Conservation (phyloP, 1,140 invertebrate species). For the Harlomillsia oculata region DNA sequence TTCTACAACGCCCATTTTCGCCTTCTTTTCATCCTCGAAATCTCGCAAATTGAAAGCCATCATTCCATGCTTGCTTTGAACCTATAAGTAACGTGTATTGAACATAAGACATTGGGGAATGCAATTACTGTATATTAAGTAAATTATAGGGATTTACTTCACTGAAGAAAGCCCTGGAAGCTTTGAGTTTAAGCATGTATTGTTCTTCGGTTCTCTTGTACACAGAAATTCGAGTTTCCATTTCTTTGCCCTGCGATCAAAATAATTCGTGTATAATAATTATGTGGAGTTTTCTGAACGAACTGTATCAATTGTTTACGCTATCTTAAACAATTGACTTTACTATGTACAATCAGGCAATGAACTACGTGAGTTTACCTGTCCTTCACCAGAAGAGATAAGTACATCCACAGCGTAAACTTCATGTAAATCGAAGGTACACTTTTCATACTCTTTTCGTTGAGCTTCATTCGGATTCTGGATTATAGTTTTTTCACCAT, state of each 20-base stretch:
- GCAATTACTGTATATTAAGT: neutral
- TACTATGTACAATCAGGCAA: no score
- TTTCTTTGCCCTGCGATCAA: conserved; percentile 62
- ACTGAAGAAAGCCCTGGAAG: conserved; percentile 87
- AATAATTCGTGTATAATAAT: no score
- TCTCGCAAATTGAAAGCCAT: conserved; percentile 86
- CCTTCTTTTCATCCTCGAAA: conserved; percentile 95
- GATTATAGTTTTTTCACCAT: conserved; percentile 98
- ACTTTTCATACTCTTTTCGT: conserved; percentile 95
- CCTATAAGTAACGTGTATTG: conserved; percentile 36
- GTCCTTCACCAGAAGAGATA: conserved; percentile 84
- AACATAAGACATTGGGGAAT: neutral
- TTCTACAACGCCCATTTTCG: conserved; percentile 93
- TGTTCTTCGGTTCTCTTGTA: conserved; percentile 98
- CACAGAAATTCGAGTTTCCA: conserved; percentile 88
- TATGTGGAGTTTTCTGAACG: no score
- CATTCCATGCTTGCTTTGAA: conserved; percentile 82
- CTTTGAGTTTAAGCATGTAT: conserved; percentile 93
- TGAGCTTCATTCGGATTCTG: conserved; percentile 96
- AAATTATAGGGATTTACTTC: conserved; percentile 48
- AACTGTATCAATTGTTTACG: no score
- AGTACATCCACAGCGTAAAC: conserved; percentile 98
- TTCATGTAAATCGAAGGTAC: conserved; percentile 90
- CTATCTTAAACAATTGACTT: no score
- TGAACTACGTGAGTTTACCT: conserved; percentile 40